Evolutionary conservation across 1,140 invertebrate genomes (phyloP), one percentile per base, ranked within the genome.

Genomic region (Muscidifurax raptorellus): DNA sequence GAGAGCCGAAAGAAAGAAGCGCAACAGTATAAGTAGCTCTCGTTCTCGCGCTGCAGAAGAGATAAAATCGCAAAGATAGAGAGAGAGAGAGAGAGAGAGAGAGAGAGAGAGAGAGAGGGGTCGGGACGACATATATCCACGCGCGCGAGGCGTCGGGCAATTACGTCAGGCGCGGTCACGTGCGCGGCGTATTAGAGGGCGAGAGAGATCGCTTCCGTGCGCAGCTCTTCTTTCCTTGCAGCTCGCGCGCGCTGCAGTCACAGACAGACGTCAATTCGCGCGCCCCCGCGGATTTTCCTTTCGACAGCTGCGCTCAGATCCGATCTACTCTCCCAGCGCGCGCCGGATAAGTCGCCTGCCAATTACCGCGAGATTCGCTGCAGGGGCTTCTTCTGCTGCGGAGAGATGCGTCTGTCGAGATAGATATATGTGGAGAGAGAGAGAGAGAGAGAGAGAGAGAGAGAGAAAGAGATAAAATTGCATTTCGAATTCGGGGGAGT

Each of bases 151-250:
- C 76, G 76, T 32, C 80, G 67, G 36, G 82, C 88, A 90, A 89
- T 89, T 88, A 89, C 86, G 88, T 88, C 87, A 88, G 59, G 30
- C 86, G 86, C 86, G 86, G 89, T 89, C 90, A 90, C 89, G 90
- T 90, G 90, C 89, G 85, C 80, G 82, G 85, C 88, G 52, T 59
- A 89, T 90, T 90, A 89, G 87, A 86, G 85, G 47, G 25, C 44
- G 71, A 30, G 18, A 67, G 86, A 89, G 89, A 90, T 90, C 88
- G 89, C 87, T 83, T 86, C 87, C 74, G 85, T 67, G 82, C 10
- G 32, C 30, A 28, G 9, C 3, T 18, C 32, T 59, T 59, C 52
- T 59, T 59, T 59, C 52, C 52, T 22, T 59, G 22, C 22, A 59
- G n/a, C 52, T n/a, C 15, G 44, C 13, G 7, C 44, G 7, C 18